Evolutionary conservation across 2,797 vertebrate genomes (phyloP), one percentile per base, ranked within the genome.

Genomic region (Bothrops alternatus): DNA sequence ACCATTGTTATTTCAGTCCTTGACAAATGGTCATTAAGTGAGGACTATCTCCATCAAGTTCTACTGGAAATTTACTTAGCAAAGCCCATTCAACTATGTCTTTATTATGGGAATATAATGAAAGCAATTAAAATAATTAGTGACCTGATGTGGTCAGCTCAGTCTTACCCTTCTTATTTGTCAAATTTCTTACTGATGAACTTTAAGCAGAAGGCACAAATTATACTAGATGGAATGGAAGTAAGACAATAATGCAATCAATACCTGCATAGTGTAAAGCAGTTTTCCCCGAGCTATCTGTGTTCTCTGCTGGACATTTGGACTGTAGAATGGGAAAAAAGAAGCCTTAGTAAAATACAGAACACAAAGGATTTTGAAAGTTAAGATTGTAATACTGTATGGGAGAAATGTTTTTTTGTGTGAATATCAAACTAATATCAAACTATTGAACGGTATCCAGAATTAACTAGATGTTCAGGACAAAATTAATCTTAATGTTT

Each of bases 201-300:
- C 37, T 78, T 78, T 78, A 78, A 78, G 73, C 8, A 78, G 73
- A 78, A 78, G 20, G 73, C 18, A 42, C 37, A 47, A 47, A 82
- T 82, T 47, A 47, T 82, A 78, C 37, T 25, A 47, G 42, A 82
- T 47, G 12, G 37, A 3, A 23, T 25, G 23, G 16, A 57, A 18
- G 25, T 23, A 42, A 61, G 69, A 50, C 88, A 61, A 60, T 73
- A 28, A 87, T 85, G 91, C 93, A 1, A 97, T 97, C 93, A 1
- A 97, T 97, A 99, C 99, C 99, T 97, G 98, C 98, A 23, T 99
- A 98, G 97, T 99, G 99, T 90, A 99, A 97, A 89, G 99, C 98
- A 86, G 98, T 98, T 96, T 98, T 99, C 93, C 99, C 99, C 90
- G 97, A 97, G 94, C 95, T 95, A 95, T 99, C 99, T 4, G 94